Conservation (phyloP, 2,113 vertebrate genomes). For the Rhea pennata region DNA sequence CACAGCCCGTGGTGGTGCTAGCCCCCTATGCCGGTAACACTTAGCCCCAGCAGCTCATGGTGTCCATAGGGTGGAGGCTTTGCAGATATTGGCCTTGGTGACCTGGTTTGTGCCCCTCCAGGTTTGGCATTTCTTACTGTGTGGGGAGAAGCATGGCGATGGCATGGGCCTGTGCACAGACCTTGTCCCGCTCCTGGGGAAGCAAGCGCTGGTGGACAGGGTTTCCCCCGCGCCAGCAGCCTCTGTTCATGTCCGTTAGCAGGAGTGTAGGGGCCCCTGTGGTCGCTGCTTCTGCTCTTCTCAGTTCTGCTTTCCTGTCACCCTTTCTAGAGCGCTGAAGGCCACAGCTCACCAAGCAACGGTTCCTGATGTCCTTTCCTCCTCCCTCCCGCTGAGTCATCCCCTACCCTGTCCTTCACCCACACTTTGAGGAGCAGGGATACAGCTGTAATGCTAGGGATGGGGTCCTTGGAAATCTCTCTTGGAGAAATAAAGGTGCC, state of each 20-base stretch:
- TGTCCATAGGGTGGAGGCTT: rapidly evolving
- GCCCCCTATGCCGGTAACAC: no score
- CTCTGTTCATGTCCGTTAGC: neutral
- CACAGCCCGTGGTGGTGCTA: neutral
- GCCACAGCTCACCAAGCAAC: neutral
- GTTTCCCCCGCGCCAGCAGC: neutral
- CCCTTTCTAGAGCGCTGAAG: neutral
- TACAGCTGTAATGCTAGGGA: no score
- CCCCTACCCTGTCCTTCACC: neutral
- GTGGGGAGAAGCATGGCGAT: neutral
- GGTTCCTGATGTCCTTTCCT: neutral
- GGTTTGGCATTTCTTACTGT: neutral
- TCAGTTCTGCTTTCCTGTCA: rapidly evolving
- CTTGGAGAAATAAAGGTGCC: rapidly evolving
- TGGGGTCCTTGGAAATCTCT: neutral
- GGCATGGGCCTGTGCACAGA: neutral
- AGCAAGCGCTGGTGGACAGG: neutral
- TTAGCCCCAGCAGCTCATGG: neutral
- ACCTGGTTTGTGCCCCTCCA: no score
- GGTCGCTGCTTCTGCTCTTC: neutral
- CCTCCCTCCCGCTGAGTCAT: neutral
- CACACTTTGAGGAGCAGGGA: rapidly evolving
- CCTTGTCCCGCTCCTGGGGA: neutral
- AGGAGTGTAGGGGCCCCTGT: neutral
- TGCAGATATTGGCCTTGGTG: rapidly evolving